These are phyloP conservation scores for Gracilinanus agilis DNA, from an alignment of 2,113 vertebrate species.

Conservation along the genomic window DNA sequence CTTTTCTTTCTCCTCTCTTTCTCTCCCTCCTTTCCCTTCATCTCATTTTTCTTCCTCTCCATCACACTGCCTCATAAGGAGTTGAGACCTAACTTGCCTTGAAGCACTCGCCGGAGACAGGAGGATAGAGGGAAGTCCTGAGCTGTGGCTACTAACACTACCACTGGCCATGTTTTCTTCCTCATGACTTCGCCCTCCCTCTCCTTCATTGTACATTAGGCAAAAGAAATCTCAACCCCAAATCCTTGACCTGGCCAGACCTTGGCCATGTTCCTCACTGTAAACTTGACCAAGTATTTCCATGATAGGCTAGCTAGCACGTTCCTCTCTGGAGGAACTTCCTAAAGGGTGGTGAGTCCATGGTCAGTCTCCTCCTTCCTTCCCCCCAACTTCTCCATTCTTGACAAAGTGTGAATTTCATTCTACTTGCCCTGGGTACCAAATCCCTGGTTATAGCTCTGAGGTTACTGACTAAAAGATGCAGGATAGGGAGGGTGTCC, in stretches of 20 bases:
- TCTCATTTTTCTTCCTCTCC: not conserved
- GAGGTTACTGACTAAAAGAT: not conserved
- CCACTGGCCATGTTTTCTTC: not conserved
- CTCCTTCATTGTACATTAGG: not conserved
- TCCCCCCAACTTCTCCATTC: not conserved
- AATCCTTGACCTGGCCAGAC: not conserved
- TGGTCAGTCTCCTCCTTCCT: not conserved
- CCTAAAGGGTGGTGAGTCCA: not conserved
- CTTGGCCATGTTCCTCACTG: not conserved
- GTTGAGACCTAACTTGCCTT: not conserved
- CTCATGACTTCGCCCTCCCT: not conserved
- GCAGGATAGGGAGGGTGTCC: not conserved
- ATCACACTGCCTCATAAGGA: not conserved
- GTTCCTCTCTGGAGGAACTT: not conserved
- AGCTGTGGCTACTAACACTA: not conserved
- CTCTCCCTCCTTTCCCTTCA: too few relatives aligned
- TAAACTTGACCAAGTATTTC: not conserved
- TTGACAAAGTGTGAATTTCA: not conserved
- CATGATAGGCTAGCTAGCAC: not conserved
- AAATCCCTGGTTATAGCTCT: not conserved
- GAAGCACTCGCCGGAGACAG: too few relatives aligned
- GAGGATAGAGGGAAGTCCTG: accelerated
- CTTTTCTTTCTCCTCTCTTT: not conserved
- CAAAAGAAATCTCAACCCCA: not conserved
- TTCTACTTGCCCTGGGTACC: not conserved